Base-by-base conservation (phyloP, 1,140 invertebrate species). In the Solenopsis fugax region DNA sequence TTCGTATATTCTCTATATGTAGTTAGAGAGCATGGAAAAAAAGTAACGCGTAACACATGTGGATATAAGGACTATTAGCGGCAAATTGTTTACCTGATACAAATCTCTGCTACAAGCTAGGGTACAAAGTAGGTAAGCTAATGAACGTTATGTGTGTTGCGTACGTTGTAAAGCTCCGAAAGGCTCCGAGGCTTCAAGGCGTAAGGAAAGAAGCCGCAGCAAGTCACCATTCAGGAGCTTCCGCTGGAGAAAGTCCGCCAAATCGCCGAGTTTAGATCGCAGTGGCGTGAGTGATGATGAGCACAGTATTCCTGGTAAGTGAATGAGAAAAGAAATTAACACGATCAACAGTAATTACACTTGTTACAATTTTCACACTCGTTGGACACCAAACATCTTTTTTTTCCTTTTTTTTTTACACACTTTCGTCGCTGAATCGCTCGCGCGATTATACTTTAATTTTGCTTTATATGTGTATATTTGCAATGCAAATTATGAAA, bases 191-290 rank as follows among this genome's bases (percentile, higher is more conserved):
- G 93, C 94, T 54, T 92, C 95, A 89, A 95, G 94, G 88, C 96
- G 97, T 95, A 98, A 97, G 96, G 96, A 97, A 94, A 96, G 97
- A 89, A 98, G 97, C 87, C 96, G 98, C 89, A 98, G 98, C 96
- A 98, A 98, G 95, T 98, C 98, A 86, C 98, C 98, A 71, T 98
- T 98, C 96, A 96, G 98, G 91, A 98, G 98, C 95, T 98, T 98
- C 96, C 96, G 98, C 81, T 98, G 98, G 98, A 98, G 98, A 96
- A 97, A 97, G 75, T 92, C 94, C 0, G 92, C 94, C 65, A 95
- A 95, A 87, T 95, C 95, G 82, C 95, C 95, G 81, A 95, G 95
- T 89, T 93, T 95, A 93, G 95, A 95, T 93, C 96, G 93, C 94
- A 97, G 91, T 96, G 96, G 97, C 89, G 97, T 97, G 90, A 97